Evolutionary conservation across 1,140 invertebrate species (phyloP).

Genomic region (Caenorhabditis remanei): DNA sequence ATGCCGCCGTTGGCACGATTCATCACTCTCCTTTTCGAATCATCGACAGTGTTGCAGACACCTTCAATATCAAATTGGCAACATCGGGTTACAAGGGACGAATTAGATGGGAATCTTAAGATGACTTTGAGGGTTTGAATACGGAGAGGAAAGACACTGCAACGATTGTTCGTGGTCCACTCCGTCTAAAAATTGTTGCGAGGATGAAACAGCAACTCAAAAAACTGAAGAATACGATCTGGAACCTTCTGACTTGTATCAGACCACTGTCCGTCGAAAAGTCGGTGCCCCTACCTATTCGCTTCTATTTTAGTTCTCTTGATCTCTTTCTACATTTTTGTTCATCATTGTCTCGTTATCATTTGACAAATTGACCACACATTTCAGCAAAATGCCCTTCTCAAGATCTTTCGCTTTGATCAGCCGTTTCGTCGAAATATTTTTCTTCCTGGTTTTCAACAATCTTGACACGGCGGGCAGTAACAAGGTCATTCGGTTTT

Average conservation of each 20-base stretch:
- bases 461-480: neutral
- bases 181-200: too few species aligned
- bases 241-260: too few species aligned
- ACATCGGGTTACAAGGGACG: neutral
- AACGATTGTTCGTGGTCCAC: too few species aligned
- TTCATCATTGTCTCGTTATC: neutral
- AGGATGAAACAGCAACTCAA: too few species aligned
- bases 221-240: too few species aligned
- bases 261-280: too few species aligned
- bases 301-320: too few species aligned
- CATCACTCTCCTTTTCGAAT: conserved; percentile 41
- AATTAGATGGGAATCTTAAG: neutral
- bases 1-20: conserved; percentile 21
- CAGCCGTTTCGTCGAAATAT: neutral
- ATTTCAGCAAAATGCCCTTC: neutral
- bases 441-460: conserved; percentile 23
- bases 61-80: neutral
- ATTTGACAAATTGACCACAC: neutral
- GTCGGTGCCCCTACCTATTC: too few species aligned
- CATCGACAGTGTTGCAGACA: neutral
- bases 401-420: neutral
- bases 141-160: neutral
- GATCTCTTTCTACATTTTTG: too few species aligned
- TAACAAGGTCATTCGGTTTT: neutral
- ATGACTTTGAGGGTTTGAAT: neutral